phyloP scores from a whole-genome alignment of 1,140 invertebrate species.

The Drosophila suzukii region DNA sequence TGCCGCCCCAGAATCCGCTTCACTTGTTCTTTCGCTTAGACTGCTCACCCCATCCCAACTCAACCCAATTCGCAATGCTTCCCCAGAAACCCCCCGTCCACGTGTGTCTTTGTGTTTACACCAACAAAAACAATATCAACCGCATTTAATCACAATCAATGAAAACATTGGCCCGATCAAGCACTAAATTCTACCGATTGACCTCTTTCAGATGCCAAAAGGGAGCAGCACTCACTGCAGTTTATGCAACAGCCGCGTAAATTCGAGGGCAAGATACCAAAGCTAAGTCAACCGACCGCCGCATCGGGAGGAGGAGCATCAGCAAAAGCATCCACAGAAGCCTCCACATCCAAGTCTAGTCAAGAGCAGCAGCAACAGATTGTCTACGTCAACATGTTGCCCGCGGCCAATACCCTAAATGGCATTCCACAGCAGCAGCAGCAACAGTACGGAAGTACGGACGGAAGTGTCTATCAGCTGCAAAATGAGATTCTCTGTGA shows the following conservation, averaged over 20 bases:
- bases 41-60: constrained; percentile 6
- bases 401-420: constrained; percentile 76
- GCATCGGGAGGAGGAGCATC: constrained; percentile 25
- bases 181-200: constrained; percentile 51
- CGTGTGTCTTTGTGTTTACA: constrained; percentile 51
- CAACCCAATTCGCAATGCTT: neutral
- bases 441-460: constrained; percentile 64
- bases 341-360: constrained; percentile 73
- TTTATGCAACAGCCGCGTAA: constrained; percentile 80
- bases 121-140: constrained; percentile 35
- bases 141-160: constrained; percentile 16
- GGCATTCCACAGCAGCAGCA: constrained; percentile 78
- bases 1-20: constrained; percentile 21
- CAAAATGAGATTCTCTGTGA: constrained; percentile 82
- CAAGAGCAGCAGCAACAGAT: constrained; percentile 61
- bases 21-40: constrained; percentile 11
- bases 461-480: constrained; percentile 77
- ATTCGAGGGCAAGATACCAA: constrained; percentile 84
- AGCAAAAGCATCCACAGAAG: constrained; percentile 73
- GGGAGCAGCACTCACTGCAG: constrained; percentile 65
- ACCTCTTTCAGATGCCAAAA: constrained; percentile 76
- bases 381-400: constrained; percentile 75
- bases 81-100: constrained; percentile 1
- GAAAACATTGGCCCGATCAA: constrained; percentile 9
- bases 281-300: constrained; percentile 76